Evolutionary conservation across 2,797 vertebrate species (phyloP).

Genomic region (Esox lucius): DNA sequence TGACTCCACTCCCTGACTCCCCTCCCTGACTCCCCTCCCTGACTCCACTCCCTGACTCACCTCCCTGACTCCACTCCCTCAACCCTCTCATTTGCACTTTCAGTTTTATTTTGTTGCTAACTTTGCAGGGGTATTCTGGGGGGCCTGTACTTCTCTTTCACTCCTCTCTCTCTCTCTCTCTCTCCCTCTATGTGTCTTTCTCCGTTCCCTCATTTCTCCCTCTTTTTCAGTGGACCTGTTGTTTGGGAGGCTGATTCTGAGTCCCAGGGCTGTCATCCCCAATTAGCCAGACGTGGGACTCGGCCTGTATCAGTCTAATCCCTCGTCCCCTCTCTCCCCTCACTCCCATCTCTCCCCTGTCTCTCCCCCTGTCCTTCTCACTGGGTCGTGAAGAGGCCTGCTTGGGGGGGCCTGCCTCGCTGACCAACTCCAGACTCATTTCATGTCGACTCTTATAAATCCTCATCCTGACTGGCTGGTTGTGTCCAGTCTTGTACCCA

Average conservation of each 20-base stretch:
- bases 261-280: constrained; percentile 62
- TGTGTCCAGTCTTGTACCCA: background rate
- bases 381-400: constrained; percentile 26
- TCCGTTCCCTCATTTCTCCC: constrained; percentile 2
- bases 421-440: background rate
- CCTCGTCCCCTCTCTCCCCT: constrained; percentile 32
- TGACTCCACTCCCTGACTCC: too few species aligned
- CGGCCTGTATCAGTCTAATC: constrained; percentile 48
- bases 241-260: constrained; percentile 51
- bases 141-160: background rate
- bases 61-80: background rate
- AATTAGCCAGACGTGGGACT: constrained; percentile 66
- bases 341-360: constrained; percentile 4
- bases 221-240: constrained; percentile 50
- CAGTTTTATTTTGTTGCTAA: too few species aligned
- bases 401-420: constrained; percentile 11
- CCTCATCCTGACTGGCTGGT: too few species aligned
- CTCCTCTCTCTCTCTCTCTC: background rate
- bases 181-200: constrained; percentile 12
- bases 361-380: constrained; percentile 31
- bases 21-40: background rate
- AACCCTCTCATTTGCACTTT: background rate
- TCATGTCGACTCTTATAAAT: background rate
- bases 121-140: background rate
- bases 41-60: constrained; percentile 1